Evolutionary conservation across 2,888 invertebrate species (phyloP).

Genomic region (Brachyptera putata): DNA sequence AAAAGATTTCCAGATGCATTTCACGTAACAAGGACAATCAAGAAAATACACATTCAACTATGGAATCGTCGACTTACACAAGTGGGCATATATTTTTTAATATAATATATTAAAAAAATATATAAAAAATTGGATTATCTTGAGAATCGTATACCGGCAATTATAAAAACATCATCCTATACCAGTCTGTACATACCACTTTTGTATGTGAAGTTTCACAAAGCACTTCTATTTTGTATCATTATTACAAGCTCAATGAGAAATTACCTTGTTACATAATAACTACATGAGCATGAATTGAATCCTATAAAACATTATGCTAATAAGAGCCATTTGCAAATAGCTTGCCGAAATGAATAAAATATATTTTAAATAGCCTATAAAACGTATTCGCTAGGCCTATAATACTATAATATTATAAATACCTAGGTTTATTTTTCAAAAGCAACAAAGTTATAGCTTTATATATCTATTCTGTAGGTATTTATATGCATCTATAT

Average conservation of each 20-base stretch:
- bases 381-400: constrained; percentile 15
- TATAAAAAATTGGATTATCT: not conserved
- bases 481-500: constrained; percentile 12
- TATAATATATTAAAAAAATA: no score
- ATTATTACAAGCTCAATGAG: no score
- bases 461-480: no score
- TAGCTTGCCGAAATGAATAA: no score
- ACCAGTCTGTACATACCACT: not conserved
- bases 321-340: no score
- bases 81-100: not conserved
- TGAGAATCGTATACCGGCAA: not conserved
- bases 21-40: constrained; percentile 12
- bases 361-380: no score
- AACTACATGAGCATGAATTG: no score
- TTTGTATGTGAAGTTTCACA: no score
- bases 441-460: constrained; percentile 12
- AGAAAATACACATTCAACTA: not conserved
- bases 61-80: not conserved
- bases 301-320: not conserved
- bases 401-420: no score
- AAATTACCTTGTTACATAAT: no score
- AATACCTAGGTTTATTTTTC: constrained; percentile 10
- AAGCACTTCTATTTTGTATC: no score
- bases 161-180: not conserved
- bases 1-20: constrained; percentile 20